A percentile compares a stretch with the other conserved stretches of the same genome.
Evolutionary conservation across 2,797 vertebrate species (phyloP).

Genomic region (Synaphobranchus kaupii): DNA sequence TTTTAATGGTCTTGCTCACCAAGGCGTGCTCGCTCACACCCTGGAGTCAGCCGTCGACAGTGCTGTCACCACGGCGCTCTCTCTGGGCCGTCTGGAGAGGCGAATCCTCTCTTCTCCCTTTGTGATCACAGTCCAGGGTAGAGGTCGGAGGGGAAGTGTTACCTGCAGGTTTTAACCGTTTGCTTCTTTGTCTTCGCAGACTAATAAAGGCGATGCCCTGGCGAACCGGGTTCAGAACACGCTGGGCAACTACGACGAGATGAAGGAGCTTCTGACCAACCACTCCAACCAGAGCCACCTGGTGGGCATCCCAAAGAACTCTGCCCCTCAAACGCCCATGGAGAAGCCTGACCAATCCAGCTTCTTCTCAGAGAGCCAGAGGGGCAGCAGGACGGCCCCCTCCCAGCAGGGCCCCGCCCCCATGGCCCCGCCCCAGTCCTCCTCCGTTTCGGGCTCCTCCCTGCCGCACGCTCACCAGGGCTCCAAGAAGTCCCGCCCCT

Average conservation of each 20-base stretch:
- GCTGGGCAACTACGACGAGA: conserved; percentile 91
- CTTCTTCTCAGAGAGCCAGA: conserved; percentile 81
- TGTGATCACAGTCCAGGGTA: conserved; percentile 7
- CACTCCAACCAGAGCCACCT: conserved; percentile 94
- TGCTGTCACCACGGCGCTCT: not conserved
- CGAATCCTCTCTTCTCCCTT: conserved; percentile 3
- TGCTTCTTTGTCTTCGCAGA: conserved; percentile 63
- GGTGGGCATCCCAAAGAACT: conserved; percentile 92
- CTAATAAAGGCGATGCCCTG: conserved; percentile 90
- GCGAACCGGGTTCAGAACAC: conserved; percentile 92
- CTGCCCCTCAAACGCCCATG: conserved; percentile 75
- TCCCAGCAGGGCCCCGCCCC: conserved; percentile 63
- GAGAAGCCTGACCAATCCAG: conserved; percentile 76
- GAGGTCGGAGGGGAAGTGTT: not conserved
- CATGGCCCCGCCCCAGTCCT: conserved; percentile 78
- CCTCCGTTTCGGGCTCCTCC: conserved; percentile 70
- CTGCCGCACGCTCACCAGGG: conserved; percentile 77
- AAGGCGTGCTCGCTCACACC: conserved; percentile 17
- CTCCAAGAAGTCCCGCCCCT: conserved; percentile 80
- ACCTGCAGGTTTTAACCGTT: conserved; percentile 38
- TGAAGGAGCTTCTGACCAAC: conserved; percentile 92
- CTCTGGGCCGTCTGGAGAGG: not conserved
- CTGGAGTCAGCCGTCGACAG: not conserved
- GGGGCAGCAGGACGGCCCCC: conserved; percentile 71
- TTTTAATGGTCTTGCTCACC: conserved; percentile 21